phyloP scores from a whole-genome alignment of 2,113 vertebrate species.

The Chunga burmeisteri region DNA sequence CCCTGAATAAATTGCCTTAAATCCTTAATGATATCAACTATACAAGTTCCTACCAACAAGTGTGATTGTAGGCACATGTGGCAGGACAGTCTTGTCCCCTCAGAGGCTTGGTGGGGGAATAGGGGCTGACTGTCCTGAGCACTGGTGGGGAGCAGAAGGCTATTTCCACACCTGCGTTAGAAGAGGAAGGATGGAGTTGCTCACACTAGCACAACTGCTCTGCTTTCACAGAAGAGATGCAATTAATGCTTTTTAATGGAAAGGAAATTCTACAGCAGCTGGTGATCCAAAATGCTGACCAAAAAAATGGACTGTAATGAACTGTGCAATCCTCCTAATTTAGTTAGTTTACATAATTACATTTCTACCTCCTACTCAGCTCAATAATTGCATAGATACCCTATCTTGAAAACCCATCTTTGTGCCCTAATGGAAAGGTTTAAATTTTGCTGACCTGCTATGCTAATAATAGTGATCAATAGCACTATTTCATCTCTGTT shows the following conservation, averaged over 20 bases:
- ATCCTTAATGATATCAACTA: not conserved
- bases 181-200: not conserved
- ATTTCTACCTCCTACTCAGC: slow-evolving; percentile 64
- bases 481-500: not conserved
- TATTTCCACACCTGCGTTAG: not conserved
- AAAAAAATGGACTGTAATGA: slow-evolving; percentile 62
- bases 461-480: slow-evolving; percentile 45
- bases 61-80: not conserved
- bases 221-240: not conserved
- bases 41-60: not conserved
- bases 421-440: slow-evolving; percentile 37
- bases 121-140: not conserved
- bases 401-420: slow-evolving; percentile 28
- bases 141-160: not conserved
- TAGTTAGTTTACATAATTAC: slow-evolving; percentile 69
- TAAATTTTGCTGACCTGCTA: slow-evolving; percentile 17
- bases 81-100: not conserved
- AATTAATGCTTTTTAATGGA: slow-evolving; percentile 58
- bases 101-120: fast-evolving
- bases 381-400: slow-evolving; percentile 50
- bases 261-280: slow-evolving; percentile 54
- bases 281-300: slow-evolving; percentile 62
- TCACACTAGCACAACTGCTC: not conserved
- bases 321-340: slow-evolving; percentile 65
- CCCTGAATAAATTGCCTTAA: not conserved